Conservation (phyloP, 2,888 invertebrate species). For the Geotrupes spiniger region DNA sequence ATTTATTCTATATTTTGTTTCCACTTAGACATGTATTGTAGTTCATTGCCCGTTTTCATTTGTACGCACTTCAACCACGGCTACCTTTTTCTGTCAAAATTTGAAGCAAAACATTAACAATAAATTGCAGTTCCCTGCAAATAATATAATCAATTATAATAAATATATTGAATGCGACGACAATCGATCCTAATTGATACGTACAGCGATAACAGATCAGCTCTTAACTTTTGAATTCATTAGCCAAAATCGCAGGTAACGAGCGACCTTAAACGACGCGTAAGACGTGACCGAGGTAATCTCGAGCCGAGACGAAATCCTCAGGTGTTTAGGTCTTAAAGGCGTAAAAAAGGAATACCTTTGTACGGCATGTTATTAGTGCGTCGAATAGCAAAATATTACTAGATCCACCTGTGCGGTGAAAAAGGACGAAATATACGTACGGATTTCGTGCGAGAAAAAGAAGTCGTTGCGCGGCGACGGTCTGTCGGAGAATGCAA, state of each 20-base stretch:
- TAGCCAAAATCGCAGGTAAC: slow-evolving; percentile 9
- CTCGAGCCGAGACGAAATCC: slow-evolving; percentile 33
- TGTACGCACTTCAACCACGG: too few relatives aligned
- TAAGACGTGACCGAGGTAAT: slow-evolving; percentile 29
- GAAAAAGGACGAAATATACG: slow-evolving; percentile 27
- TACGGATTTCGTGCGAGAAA: slow-evolving; percentile 28
- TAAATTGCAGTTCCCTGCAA: too few relatives aligned
- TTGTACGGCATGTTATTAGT: slow-evolving; percentile 46
- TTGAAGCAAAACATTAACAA: too few relatives aligned
- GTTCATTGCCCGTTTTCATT: too few relatives aligned
- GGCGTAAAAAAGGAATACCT: slow-evolving; percentile 47
- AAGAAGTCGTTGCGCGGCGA: slow-evolving; percentile 45
- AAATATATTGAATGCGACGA: too few relatives aligned
- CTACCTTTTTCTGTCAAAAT: too few relatives aligned
- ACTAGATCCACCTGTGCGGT: slow-evolving; percentile 39
- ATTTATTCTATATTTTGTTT: too few relatives aligned
- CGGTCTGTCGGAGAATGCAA: slow-evolving; percentile 50
- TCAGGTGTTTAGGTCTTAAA: slow-evolving; percentile 44
- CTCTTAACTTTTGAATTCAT: too few relatives aligned
- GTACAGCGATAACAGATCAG: too few relatives aligned
- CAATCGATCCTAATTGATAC: too few relatives aligned
- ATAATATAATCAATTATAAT: too few relatives aligned
- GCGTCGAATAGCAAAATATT: slow-evolving; percentile 36
- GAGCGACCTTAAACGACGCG: slow-evolving; percentile 7
- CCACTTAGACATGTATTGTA: too few relatives aligned